These are phyloP conservation scores for Abrostola triplasia DNA, from an alignment of 2,888 invertebrate genomes.

Conservation along the genomic window DNA sequence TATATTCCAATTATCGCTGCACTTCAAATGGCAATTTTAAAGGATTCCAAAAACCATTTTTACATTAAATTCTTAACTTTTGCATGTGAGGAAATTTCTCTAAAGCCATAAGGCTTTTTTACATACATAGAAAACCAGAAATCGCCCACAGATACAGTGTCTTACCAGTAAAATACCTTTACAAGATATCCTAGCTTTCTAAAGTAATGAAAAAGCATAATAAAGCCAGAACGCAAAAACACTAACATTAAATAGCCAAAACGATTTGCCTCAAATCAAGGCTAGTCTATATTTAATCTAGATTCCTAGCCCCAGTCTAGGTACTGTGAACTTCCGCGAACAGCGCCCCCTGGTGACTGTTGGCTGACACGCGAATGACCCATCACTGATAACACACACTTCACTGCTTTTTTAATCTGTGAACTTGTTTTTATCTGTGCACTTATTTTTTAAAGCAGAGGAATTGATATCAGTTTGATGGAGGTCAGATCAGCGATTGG, in stretches of 20 bases:
- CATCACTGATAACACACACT: constrained; percentile 52
- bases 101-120: too few species aligned
- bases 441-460: constrained; percentile 2
- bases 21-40: too few species aligned
- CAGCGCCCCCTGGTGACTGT: constrained; percentile 50
- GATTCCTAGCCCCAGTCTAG: constrained; percentile 31
- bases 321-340: constrained; percentile 56
- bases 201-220: too few species aligned
- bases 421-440: constrained; percentile 19
- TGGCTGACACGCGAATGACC: constrained; percentile 61
- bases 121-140: too few species aligned
- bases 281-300: constrained; percentile 35
- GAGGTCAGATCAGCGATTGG: neutral
- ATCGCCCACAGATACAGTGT: too few species aligned
- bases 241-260: constrained; percentile 13
- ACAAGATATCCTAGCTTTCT: too few species aligned
- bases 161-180: too few species aligned
- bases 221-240: neutral
- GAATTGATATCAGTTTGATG: neutral
- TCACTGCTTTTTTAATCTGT: constrained; percentile 24
- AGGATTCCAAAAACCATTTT: too few species aligned
- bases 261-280: constrained; percentile 28
- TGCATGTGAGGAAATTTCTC: too few species aligned
- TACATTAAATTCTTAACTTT: too few species aligned
- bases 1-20: too few species aligned